A percentile compares a stretch with the other conserved stretches of the same genome.
phyloP scores from a whole-genome alignment of 2,797 vertebrate genomes.

The Trichosurus vulpecula region DNA sequence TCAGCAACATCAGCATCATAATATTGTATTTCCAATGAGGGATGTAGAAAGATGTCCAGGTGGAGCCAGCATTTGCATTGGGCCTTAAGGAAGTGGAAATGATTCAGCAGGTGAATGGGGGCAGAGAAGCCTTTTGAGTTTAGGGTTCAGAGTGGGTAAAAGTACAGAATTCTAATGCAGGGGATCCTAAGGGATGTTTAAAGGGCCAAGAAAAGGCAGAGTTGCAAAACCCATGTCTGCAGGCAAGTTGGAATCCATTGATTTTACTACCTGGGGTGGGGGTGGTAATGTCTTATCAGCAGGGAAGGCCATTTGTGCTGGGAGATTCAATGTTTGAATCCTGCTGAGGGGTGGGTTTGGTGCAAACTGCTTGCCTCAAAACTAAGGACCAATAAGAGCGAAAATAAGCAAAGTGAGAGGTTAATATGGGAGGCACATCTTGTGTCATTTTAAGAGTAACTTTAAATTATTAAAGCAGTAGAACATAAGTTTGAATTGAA shows the following conservation, averaged over 20 bases:
- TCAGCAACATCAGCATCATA: background rate
- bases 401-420: constrained; percentile 32
- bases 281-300: constrained; percentile 12
- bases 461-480: constrained; percentile 61
- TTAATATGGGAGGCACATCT: constrained; percentile 18
- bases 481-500: constrained; percentile 54
- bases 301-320: background rate
- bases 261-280: constrained; percentile 1
- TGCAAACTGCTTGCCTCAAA: constrained; percentile 46
- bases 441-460: constrained; percentile 52
- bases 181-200: background rate
- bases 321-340: constrained; percentile 44
- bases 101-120: background rate
- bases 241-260: background rate
- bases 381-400: constrained; percentile 30
- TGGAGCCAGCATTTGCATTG: too few relatives aligned
- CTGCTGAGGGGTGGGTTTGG: background rate
- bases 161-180: background rate
- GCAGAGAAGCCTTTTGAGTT: background rate
- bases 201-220: background rate
- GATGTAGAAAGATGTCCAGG: too few relatives aligned
- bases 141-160: background rate
- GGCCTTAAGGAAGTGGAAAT: background rate
- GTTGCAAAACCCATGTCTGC: background rate
- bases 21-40: background rate